These are phyloP conservation scores for Disparrhopalites patrizii DNA, from an alignment of 2,888 invertebrate species.

Conservation along the genomic window DNA sequence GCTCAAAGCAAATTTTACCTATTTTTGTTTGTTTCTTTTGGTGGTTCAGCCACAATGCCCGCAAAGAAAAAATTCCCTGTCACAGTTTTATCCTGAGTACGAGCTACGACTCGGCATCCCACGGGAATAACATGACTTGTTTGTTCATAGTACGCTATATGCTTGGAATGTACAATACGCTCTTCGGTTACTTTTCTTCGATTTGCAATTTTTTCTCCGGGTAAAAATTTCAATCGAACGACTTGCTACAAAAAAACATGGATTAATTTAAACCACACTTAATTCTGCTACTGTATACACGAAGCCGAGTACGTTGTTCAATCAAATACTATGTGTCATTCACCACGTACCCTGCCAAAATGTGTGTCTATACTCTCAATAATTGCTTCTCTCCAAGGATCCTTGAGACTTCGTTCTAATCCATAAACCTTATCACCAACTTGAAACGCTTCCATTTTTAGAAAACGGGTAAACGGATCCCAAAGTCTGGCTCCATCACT, in stretches of 20 bases:
- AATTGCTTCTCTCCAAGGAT: constrained; percentile 13
- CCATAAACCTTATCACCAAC: constrained; percentile 16
- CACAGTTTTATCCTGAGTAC: background rate
- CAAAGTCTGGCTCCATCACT: too few relatives aligned
- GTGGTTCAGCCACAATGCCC: constrained; percentile 76
- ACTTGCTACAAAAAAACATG: background rate
- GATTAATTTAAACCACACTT: background rate
- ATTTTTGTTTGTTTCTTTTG: constrained; percentile 65
- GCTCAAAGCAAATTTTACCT: background rate
- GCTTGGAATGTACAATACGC: background rate
- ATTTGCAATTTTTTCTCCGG: background rate
- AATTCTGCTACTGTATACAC: background rate
- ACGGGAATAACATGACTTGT: background rate
- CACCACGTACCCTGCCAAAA: background rate
- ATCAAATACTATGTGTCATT: background rate
- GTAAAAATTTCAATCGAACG: constrained; percentile 2
- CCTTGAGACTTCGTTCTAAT: constrained; percentile 4
- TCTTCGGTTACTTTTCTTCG: background rate
- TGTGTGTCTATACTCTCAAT: constrained; percentile 6
- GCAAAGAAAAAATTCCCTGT: constrained; percentile 59
- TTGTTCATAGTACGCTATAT: constrained; percentile 12
- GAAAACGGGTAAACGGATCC: too few relatives aligned
- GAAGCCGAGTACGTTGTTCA: background rate
- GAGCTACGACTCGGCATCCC: constrained; percentile 17
- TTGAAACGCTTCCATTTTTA: background rate